A percentile compares a stretch with the other conserved stretches of the same genome.
These are phyloP conservation scores for Drosophila funebris DNA, from an alignment of 1,140 invertebrate genomes.

Conservation along the genomic window DNA sequence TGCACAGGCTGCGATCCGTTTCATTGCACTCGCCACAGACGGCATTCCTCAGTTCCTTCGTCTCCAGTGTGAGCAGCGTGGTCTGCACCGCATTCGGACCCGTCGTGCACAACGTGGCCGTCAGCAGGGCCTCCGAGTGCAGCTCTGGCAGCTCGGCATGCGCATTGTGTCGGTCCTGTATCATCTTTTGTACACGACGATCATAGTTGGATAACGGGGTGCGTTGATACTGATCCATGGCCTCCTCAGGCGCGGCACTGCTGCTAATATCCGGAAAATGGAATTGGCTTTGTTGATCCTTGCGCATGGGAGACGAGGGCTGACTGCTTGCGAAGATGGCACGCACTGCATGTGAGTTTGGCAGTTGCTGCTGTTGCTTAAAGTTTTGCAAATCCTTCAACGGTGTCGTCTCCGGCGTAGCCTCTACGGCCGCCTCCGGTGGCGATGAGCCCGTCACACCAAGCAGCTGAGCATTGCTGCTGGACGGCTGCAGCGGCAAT, in stretches of 20 bases:
- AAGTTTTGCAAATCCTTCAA: slow-evolving; percentile 86
- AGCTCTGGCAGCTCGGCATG: slow-evolving; percentile 37
- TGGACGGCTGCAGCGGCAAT: slow-evolving; percentile 62
- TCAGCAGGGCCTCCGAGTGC: slow-evolving; percentile 35
- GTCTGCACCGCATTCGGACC: too few species aligned
- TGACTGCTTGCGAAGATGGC: slow-evolving; percentile 85
- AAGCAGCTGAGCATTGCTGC: slow-evolving; percentile 46
- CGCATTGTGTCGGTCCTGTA: slow-evolving; percentile 56
- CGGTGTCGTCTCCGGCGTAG: slow-evolving; percentile 94
- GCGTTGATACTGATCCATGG: slow-evolving; percentile 41
- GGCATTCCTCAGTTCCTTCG: slow-evolving; percentile 25
- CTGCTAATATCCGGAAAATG: slow-evolving; percentile 62
- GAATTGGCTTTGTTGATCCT: slow-evolving; percentile 86
- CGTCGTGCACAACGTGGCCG: slow-evolving; percentile 13
- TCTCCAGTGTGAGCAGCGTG: slow-evolving; percentile 5
- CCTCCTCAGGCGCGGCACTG: slow-evolving; percentile 34
- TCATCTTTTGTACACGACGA: slow-evolving; percentile 58
- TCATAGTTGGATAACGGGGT: slow-evolving; percentile 44
- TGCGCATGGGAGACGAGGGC: slow-evolving; percentile 88
- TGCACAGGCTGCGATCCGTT: slow-evolving; percentile 84
- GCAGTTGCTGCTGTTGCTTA: slow-evolving; percentile 54
- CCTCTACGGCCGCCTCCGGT: slow-evolving; percentile 93
- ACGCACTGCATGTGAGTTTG: slow-evolving; percentile 87
- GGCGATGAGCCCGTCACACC: slow-evolving; percentile 79
- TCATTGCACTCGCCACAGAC: slow-evolving; percentile 84